These are phyloP conservation scores for Tragelaphus scriptus DNA, from an alignment of 2,113 vertebrate genomes.

Conservation along the genomic window DNA sequence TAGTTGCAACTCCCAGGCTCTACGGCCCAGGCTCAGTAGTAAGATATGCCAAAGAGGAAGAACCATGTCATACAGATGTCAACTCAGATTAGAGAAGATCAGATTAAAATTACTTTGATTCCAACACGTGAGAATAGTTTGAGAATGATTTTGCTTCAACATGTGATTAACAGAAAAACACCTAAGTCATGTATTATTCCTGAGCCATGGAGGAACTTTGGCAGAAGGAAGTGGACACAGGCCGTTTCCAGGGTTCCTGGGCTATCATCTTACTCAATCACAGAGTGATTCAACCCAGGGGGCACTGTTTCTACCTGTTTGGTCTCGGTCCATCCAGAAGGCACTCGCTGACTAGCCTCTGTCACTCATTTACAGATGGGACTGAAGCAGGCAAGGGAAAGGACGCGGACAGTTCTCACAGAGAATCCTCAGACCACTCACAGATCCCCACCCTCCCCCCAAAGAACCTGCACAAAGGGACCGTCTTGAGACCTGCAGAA, in stretches of 20 bases:
- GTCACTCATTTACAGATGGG: not conserved
- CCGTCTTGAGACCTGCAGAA: not conserved
- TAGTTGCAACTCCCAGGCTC: not conserved
- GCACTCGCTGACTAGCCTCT: not conserved
- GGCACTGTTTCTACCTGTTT: not conserved
- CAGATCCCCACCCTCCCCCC: rapidly evolving
- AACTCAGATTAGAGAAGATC: not conserved
- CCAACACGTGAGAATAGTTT: not conserved
- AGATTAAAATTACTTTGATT: not conserved
- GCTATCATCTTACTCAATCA: not conserved
- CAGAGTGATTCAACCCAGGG: not conserved
- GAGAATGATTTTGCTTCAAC: constrained; percentile 10
- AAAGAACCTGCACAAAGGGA: not conserved
- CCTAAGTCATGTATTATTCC: not conserved
- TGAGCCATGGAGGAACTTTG: not conserved
- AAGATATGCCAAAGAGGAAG: not conserved
- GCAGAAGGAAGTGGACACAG: not conserved
- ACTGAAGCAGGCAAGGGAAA: not conserved
- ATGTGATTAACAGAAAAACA: not conserved
- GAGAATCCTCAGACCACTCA: not conserved
- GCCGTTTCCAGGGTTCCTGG: not conserved
- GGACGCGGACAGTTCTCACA: not conserved
- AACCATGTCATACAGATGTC: not conserved
- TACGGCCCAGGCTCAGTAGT: not conserved
- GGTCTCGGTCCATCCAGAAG: not conserved